Evolutionary conservation across 1,140 invertebrate species (phyloP).

Genomic region (Calephelis nemesis): DNA sequence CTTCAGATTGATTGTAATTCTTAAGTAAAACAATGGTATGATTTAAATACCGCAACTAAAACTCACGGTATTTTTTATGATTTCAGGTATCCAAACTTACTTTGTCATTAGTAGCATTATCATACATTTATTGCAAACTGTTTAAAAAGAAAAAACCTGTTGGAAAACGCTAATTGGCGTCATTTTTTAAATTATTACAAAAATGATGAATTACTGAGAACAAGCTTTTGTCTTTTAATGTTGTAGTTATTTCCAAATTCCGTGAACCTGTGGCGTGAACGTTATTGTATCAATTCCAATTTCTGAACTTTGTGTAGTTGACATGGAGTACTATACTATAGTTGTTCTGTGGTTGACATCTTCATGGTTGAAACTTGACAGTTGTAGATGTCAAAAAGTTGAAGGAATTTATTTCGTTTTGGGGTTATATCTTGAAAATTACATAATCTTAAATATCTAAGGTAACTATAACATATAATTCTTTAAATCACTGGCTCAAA

Average conservation of each 20-base stretch:
- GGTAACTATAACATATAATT: not conserved
- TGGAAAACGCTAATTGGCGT: not conserved
- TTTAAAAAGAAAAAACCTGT: slow-evolving; percentile 33
- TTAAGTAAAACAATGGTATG: too few relatives aligned
- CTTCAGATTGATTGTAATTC: not conserved
- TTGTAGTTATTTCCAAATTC: not conserved
- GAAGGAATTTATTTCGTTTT: slow-evolving; percentile 4
- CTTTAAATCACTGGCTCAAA: not conserved
- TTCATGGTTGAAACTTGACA: not conserved
- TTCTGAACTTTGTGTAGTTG: too few relatives aligned
- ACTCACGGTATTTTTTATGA: slow-evolving; percentile 11
- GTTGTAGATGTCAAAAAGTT: slow-evolving; percentile 2
- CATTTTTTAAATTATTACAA: not conserved
- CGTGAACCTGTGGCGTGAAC: not conserved
- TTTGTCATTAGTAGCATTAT: slow-evolving; percentile 43
- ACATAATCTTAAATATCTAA: slow-evolving; percentile 17
- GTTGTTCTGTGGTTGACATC: not conserved
- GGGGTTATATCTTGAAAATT: slow-evolving; percentile 10
- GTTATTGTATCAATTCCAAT: not conserved
- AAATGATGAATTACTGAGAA: not conserved
- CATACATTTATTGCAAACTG: slow-evolving; percentile 54
- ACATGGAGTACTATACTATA: too few relatives aligned
- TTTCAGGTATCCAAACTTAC: slow-evolving; percentile 63
- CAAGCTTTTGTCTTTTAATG: not conserved
- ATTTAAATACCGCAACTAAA: too few relatives aligned